Conservation (phyloP, 2,888 invertebrate species). For the Ichneumoninae sp. region DNA sequence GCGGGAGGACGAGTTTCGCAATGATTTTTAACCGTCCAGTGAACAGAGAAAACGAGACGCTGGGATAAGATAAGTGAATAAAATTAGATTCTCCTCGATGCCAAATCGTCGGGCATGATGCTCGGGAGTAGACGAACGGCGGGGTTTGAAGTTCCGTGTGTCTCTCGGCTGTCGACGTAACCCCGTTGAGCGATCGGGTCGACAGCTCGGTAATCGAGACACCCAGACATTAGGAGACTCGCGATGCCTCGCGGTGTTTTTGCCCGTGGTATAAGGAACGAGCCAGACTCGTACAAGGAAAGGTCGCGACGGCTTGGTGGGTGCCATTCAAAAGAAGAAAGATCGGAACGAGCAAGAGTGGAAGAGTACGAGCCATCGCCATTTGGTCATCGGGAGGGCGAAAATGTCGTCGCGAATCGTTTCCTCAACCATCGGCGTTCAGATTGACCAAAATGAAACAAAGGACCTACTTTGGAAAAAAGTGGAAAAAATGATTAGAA, state of each 20-base stretch:
- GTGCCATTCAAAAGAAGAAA: conserved; percentile 51
- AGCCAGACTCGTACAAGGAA: conserved; percentile 40
- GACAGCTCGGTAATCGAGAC: conserved; percentile 63
- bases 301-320: conserved; percentile 38
- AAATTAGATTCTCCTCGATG: conserved; percentile 57
- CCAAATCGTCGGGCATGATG: conserved; percentile 43
- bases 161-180: conserved; percentile 40
- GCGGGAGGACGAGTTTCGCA: conserved; percentile 25
- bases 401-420: conserved; percentile 50
- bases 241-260: conserved; percentile 18
- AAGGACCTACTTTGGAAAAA: not conserved
- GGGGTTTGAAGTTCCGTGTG: conserved; percentile 26
- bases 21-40: conserved; percentile 20
- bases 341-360: conserved; percentile 26
- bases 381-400: conserved; percentile 36
- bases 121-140: conserved; percentile 24
- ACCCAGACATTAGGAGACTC: conserved; percentile 53
- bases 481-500: not conserved
- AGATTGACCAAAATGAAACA: not conserved
- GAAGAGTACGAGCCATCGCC: conserved; percentile 23
- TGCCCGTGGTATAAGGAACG: conserved; percentile 46
- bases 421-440: not conserved
- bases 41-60: conserved; percentile 28
- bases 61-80: conserved; percentile 48
- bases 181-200: conserved; percentile 47